Percentiles rank a stretch among this genome's conserved stretches.
These are phyloP conservation scores for Gallinago stenura DNA, from an alignment of 2,797 vertebrate genomes.

Conservation along the genomic window DNA sequence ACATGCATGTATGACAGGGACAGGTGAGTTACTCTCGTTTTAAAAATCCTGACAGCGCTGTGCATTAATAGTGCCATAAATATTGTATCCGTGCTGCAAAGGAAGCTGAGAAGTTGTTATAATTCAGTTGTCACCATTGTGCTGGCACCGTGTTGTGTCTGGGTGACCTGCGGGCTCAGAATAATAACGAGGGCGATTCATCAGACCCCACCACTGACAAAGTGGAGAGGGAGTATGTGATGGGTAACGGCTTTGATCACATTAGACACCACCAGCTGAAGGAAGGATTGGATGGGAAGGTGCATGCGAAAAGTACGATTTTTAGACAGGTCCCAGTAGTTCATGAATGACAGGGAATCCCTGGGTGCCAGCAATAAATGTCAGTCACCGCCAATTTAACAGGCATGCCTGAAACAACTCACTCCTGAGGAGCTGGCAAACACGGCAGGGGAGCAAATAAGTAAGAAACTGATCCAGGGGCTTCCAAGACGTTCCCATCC, in stretches of 20 bases:
- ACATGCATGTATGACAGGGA: not conserved
- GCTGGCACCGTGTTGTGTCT: slow-evolving; percentile 40
- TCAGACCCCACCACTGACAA: slow-evolving; percentile 29
- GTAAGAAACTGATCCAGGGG: not conserved
- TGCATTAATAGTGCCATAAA: slow-evolving; percentile 66
- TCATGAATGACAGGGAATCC: slow-evolving; percentile 38
- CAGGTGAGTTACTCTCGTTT: slow-evolving; percentile 51
- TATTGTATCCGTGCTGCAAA: slow-evolving; percentile 55
- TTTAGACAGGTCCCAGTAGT: slow-evolving; percentile 5
- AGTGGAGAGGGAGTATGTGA: slow-evolving; percentile 36
- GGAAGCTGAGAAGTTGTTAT: slow-evolving; percentile 49
- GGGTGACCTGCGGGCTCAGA: slow-evolving; percentile 58
- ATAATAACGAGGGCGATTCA: slow-evolving; percentile 47
- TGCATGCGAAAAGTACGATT: not conserved
- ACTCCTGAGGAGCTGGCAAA: not conserved
- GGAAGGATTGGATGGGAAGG: slow-evolving; percentile 1
- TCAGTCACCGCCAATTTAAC: slow-evolving; percentile 61
- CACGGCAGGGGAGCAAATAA: not conserved
- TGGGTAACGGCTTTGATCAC: slow-evolving; percentile 55
- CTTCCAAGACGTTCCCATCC: not conserved
- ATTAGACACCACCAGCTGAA: slow-evolving; percentile 30
- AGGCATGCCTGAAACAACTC: not conserved
- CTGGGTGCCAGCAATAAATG: slow-evolving; percentile 28
- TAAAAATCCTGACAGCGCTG: slow-evolving; percentile 54
- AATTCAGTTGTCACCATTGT: slow-evolving; percentile 54